Evolutionary conservation across 2,797 vertebrate species (phyloP).

Genomic region (Channallabes apus): DNA sequence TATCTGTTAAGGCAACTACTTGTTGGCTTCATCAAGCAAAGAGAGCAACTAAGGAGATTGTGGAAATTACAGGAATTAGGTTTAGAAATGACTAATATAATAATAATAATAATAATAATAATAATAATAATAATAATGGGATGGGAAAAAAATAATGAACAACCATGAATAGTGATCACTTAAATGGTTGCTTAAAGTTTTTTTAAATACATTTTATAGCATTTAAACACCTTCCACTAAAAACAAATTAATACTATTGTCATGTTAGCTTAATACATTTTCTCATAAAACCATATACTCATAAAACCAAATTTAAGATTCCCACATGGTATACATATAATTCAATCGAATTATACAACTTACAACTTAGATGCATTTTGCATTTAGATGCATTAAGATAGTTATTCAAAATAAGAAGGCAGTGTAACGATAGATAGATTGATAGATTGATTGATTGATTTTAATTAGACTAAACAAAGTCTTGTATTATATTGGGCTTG

Average conservation of each 20-base stretch:
- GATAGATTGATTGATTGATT: not conserved
- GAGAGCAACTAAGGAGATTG: too few species aligned
- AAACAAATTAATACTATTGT: not conserved
- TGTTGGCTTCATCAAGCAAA: too few species aligned
- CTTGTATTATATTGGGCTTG: not conserved
- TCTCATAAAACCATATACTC: not conserved
- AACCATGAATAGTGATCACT: too few species aligned
- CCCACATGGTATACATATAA: not conserved
- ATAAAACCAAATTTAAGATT: not conserved
- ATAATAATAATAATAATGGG: too few species aligned
- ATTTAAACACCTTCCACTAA: not conserved
- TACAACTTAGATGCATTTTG: not conserved
- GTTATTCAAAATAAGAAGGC: conserved; percentile 46
- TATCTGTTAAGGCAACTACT: too few species aligned
- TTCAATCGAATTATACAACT: not conserved
- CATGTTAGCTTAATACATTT: not conserved
- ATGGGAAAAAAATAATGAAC: too few species aligned
- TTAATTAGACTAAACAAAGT: not conserved
- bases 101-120: too few species aligned
- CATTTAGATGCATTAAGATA: too few species aligned
- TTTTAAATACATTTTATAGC: too few species aligned
- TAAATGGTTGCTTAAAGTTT: too few species aligned
- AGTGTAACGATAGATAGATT: conserved; percentile 50
- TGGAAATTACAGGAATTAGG: too few species aligned
- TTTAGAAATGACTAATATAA: too few species aligned